phyloP scores from a whole-genome alignment of 2,113 vertebrate genomes.

The Phoenicopterus ruber region DNA sequence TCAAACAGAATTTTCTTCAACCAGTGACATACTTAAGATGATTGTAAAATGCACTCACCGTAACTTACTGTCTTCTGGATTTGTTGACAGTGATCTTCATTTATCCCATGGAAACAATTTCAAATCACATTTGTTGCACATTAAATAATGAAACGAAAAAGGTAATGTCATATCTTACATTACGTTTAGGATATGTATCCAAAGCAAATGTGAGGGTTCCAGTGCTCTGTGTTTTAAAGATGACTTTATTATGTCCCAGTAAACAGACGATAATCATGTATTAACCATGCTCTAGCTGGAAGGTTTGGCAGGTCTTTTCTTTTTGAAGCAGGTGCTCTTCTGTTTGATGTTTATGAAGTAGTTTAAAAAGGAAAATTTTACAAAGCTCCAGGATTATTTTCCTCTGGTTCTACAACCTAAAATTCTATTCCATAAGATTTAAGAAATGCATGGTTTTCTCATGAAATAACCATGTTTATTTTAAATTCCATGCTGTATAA shows the following conservation, averaged over 20 bases:
- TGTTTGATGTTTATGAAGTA: slow-evolving; percentile 25
- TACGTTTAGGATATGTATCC: slow-evolving; percentile 27
- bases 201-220: slow-evolving; percentile 56
- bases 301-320: slow-evolving; percentile 26
- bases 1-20: background rate
- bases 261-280: slow-evolving; percentile 2
- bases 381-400: slow-evolving; percentile 21
- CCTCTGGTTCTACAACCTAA: background rate
- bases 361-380: background rate
- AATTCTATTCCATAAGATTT: background rate
- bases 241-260: background rate
- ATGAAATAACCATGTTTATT: background rate
- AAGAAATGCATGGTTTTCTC: background rate
- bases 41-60: background rate
- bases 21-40: background rate
- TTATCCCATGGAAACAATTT: background rate
- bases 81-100: background rate
- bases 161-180: background rate
- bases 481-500: background rate
- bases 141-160: slow-evolving; percentile 22
- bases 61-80: background rate
- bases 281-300: slow-evolving; percentile 47
- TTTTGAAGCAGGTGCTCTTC: slow-evolving; percentile 27
- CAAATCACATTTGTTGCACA: background rate
- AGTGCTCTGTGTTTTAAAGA: slow-evolving; percentile 39